phyloP scores from a whole-genome alignment of 2,113 vertebrate species.

The Hippocampus zosterae region DNA sequence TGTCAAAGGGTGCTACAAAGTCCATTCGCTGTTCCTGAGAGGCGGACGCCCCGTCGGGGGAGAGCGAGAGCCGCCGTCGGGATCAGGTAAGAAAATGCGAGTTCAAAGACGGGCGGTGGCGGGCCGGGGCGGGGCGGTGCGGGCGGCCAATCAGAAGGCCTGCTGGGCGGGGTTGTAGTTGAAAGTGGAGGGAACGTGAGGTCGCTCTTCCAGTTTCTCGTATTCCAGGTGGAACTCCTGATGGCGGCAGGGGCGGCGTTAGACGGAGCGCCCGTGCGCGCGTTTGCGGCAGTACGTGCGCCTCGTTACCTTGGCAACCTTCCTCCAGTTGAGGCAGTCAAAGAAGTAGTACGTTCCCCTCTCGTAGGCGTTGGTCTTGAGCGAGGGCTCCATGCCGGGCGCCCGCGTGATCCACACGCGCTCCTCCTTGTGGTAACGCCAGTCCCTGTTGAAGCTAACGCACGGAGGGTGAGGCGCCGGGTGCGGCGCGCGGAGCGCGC shows the following conservation, averaged over 20 bases:
- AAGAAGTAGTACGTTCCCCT: conserved; percentile 99
- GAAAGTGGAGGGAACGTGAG: conserved; percentile 98
- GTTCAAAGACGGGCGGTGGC: conserved; percentile 33
- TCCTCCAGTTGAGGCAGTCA: conserved; percentile 99
- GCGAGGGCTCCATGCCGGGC: conserved; percentile 96
- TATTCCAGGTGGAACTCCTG: conserved; percentile 99
- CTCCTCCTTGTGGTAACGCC: conserved; percentile 99
- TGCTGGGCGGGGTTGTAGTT: conserved; percentile 99
- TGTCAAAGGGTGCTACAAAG: conserved; percentile 96
- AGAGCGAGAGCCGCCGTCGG: no score
- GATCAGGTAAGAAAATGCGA: conserved; percentile 29
- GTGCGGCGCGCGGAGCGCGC: not conserved
- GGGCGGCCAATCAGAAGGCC: conserved; percentile 87
- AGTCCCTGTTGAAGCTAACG: conserved; percentile 93
- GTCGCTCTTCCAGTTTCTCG: conserved; percentile 99
- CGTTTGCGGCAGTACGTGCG: not conserved
- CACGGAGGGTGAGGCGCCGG: not conserved
- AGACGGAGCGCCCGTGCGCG: not conserved
- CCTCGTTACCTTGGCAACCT: conserved; percentile 91
- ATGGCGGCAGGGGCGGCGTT: not conserved
- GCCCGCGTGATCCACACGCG: conserved; percentile 99
- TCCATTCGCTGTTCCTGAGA: conserved; percentile 74
- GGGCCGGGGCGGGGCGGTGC: conserved; percentile 47
- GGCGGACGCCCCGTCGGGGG: no score
- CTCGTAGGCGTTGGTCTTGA: conserved; percentile 99